phyloP scores from a whole-genome alignment of 2,888 invertebrate genomes.

The Eupithecia pulchellata region DNA sequence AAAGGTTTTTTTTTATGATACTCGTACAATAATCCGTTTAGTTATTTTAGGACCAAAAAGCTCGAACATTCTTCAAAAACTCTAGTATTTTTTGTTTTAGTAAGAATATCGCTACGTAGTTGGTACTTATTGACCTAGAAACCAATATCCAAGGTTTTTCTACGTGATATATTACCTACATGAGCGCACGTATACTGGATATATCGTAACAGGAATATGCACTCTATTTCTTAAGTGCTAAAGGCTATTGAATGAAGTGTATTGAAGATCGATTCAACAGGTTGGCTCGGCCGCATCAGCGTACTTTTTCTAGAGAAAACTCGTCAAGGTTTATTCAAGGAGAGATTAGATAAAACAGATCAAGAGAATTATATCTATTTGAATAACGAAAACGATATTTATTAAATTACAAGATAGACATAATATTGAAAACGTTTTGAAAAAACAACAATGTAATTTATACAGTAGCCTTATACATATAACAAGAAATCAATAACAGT shows the following conservation, averaged over 20 bases:
- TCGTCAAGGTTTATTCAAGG: neutral
- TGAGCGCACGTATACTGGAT: constrained; percentile 14
- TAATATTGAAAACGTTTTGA: neutral
- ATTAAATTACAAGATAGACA: neutral
- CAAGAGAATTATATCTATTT: neutral
- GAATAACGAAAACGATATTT: neutral
- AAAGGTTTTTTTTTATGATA: too few relatives aligned
- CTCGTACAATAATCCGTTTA: neutral
- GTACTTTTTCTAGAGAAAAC: constrained; percentile 19
- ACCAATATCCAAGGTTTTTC: constrained; percentile 9
- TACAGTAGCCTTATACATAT: neutral
- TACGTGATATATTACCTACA: constrained; percentile 28
- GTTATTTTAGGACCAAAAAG: neutral
- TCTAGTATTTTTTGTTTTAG: neutral
- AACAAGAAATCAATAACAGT: too few relatives aligned
- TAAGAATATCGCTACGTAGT: neutral
- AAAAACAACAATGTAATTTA: neutral
- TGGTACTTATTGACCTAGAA: constrained; percentile 10
- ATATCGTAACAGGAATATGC: too few relatives aligned
- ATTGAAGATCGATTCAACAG: constrained; percentile 23
- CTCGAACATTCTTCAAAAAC: neutral
- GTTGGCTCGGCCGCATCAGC: constrained; percentile 5
- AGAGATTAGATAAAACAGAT: neutral
- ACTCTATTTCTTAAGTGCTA: too few relatives aligned
- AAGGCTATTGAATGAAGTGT: too few relatives aligned